Conservation (phyloP, 2,888 invertebrate species). For the Anoplius nigerrimus region DNA sequence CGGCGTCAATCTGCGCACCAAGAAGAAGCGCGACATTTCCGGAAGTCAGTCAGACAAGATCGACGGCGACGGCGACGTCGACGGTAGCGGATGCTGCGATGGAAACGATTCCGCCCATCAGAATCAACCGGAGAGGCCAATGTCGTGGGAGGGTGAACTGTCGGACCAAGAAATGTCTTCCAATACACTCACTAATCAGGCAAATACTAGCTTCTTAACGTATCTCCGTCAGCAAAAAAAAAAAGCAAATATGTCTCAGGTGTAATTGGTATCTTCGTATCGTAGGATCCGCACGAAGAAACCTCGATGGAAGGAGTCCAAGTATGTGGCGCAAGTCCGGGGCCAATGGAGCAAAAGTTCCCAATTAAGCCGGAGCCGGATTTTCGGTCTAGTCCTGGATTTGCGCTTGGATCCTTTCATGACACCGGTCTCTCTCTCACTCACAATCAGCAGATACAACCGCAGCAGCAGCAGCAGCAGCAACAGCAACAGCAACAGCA, state of each 20-base stretch:
- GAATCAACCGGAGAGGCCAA: conserved; percentile 82
- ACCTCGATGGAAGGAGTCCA: conserved; percentile 76
- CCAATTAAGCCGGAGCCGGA: conserved; percentile 73
- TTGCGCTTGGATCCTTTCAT: conserved; percentile 61
- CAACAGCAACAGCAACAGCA: conserved; percentile 56
- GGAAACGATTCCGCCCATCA: conserved; percentile 75
- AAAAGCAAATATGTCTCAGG: not conserved
- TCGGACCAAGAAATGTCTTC: conserved; percentile 86
- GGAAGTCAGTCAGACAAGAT: conserved; percentile 72
- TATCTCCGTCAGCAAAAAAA: too few species aligned
- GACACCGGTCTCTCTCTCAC: conserved; percentile 64
- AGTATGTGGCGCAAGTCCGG: conserved; percentile 71
- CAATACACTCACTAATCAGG: conserved; percentile 73
- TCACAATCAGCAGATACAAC: conserved; percentile 66
- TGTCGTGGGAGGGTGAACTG: conserved; percentile 96
- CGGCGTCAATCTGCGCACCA: conserved; percentile 81
- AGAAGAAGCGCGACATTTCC: conserved; percentile 79
- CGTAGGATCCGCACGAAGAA: conserved; percentile 73
- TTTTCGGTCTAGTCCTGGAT: conserved; percentile 70
- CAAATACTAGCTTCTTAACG: conserved; percentile 24
- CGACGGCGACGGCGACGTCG: conserved; percentile 53
- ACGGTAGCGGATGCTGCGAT: conserved; percentile 55
- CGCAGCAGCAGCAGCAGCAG: conserved; percentile 31
- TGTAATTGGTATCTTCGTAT: not conserved
- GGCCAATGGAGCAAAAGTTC: conserved; percentile 71